A percentile compares a stretch with the other conserved stretches of the same genome.
Evolutionary conservation across 2,113 vertebrate genomes (phyloP).

Genomic region (Cebus imitator): DNA sequence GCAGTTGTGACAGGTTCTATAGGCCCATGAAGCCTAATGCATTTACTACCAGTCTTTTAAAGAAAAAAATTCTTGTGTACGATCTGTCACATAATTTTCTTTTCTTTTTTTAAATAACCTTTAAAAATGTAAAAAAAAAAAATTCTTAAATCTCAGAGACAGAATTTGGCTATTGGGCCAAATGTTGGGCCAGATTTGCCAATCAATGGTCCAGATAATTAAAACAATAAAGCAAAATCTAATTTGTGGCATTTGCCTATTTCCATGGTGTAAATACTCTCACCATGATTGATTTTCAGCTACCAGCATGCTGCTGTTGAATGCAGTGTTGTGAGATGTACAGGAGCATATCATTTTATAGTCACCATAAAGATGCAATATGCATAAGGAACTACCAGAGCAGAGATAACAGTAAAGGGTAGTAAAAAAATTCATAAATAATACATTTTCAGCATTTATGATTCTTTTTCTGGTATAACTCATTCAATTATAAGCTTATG

Average conservation of each 20-base stretch:
- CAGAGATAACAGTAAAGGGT: background rate
- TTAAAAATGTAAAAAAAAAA: background rate
- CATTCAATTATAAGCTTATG: background rate
- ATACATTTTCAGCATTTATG: background rate
- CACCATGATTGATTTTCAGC: background rate
- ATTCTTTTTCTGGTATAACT: background rate
- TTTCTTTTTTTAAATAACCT: background rate
- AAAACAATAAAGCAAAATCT: constrained; percentile 22
- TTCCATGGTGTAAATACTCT: background rate
- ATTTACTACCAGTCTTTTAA: background rate
- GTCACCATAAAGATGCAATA: background rate
- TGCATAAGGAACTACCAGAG: background rate
- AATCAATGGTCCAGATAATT: background rate
- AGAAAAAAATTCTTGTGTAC: background rate
- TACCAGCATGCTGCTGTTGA: background rate
- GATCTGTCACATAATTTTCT: background rate
- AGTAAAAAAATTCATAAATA: background rate
- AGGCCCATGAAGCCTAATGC: background rate
- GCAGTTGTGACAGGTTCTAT: background rate
- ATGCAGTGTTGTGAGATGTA: background rate
- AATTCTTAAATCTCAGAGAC: background rate
- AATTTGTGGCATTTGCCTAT: background rate
- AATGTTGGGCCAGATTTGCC: background rate
- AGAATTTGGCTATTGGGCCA: background rate
- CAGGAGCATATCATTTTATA: background rate